These are phyloP conservation scores for Patagioenas fasciata DNA, from an alignment of 2,113 vertebrate genomes.

Conservation along the genomic window DNA sequence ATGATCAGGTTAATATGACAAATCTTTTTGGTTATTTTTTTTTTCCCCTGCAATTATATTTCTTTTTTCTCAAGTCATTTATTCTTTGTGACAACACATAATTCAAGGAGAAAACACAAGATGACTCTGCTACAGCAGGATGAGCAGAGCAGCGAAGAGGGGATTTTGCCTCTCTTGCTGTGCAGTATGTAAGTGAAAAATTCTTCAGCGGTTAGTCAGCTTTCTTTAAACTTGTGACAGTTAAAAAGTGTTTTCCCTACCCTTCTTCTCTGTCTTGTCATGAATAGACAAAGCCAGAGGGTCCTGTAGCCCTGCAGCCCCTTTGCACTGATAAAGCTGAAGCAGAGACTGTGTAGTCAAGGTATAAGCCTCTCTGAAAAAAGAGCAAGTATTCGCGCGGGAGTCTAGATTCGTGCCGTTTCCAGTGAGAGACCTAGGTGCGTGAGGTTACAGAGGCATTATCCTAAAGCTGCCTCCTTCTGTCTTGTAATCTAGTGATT, in stretches of 20 bases:
- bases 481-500: neutral
- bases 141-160: slow-evolving; percentile 2
- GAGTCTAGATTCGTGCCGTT: neutral
- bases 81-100: slow-evolving; percentile 70
- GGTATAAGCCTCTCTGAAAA: neutral
- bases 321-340: neutral
- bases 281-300: neutral
- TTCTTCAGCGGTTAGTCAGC: neutral
- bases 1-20: slow-evolving; percentile 57
- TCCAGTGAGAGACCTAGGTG: neutral
- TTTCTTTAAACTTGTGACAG: slow-evolving; percentile 33
- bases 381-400: neutral
- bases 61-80: slow-evolving; percentile 69
- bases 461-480: neutral
- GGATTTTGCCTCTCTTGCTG: neutral
- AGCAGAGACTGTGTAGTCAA: neutral
- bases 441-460: neutral
- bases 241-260: slow-evolving; percentile 31
- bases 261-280: neutral
- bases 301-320: neutral
- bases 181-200: slow-evolving; percentile 18
- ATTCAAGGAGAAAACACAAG: slow-evolving; percentile 63
- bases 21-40: neutral
- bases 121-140: slow-evolving; percentile 36
- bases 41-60: slow-evolving; percentile 56